A percentile compares a stretch with the other conserved stretches of the same genome.
phyloP scores from a whole-genome alignment of 2,113 vertebrate genomes.

The Sphaerodactylus townsendi region DNA sequence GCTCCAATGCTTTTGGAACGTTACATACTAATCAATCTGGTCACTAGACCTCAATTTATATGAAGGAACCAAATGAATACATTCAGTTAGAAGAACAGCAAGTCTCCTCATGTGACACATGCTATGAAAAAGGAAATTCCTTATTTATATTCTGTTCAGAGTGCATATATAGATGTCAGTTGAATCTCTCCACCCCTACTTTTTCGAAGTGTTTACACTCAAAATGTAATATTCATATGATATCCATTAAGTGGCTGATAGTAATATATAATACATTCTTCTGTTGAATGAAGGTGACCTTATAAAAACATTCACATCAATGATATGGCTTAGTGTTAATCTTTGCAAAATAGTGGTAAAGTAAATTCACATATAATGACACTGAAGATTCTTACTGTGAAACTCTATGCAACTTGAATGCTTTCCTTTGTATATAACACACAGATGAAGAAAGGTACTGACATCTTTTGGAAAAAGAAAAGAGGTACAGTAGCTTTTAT shows the following conservation, averaged over 20 bases:
- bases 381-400: slow-evolving; percentile 33
- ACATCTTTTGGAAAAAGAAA: neutral
- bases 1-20: neutral
- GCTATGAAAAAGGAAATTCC: neutral
- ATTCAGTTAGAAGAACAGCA: neutral
- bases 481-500: slow-evolving; percentile 28
- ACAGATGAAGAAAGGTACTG: slow-evolving; percentile 18
- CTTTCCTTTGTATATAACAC: neutral
- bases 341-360: slow-evolving; percentile 46
- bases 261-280: neutral
- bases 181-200: neutral
- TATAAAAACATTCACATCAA: slow-evolving; percentile 34
- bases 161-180: neutral
- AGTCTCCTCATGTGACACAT: neutral
- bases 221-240: neutral
- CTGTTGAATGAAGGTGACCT: slow-evolving; percentile 15
- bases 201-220: neutral
- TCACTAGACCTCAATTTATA: neutral
- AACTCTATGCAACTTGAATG: slow-evolving; percentile 34
- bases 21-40: no score
- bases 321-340: slow-evolving; percentile 42
- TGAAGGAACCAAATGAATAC: neutral
- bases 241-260: neutral
- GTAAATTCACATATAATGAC: neutral
- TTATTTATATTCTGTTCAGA: slow-evolving; percentile 9